Percentiles rank a stretch among this genome's conserved stretches.
Evolutionary conservation across 2,888 invertebrate genomes (phyloP).

Genomic region (Tetragonula carbonaria): DNA sequence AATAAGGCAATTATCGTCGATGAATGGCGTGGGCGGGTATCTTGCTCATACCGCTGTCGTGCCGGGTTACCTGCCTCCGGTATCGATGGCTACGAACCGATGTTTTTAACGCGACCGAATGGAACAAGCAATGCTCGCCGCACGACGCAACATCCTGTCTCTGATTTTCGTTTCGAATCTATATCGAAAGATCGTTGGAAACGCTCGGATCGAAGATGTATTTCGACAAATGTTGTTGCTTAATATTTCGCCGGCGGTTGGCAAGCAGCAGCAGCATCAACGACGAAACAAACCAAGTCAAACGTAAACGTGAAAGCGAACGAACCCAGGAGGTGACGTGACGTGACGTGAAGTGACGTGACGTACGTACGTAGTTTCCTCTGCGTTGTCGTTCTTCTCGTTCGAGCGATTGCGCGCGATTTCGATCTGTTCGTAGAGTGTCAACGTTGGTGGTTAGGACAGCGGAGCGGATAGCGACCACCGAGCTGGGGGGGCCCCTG

Average conservation of each 20-base stretch:
- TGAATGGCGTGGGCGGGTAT: constrained; percentile 76
- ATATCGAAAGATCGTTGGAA: not conserved
- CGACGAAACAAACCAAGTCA: constrained; percentile 20
- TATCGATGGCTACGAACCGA: constrained; percentile 72
- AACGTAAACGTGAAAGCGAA: constrained; percentile 20
- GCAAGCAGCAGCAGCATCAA: not conserved
- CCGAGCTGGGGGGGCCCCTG: not conserved
- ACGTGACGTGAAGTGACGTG: too few species aligned
- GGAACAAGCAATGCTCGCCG: constrained; percentile 34
- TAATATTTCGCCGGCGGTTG: constrained; percentile 18
- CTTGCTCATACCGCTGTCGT: constrained; percentile 74
- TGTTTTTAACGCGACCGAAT: constrained; percentile 56
- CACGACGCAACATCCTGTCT: not conserved
- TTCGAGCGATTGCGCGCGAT: not conserved
- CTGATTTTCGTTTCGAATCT: not conserved
- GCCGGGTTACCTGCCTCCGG: constrained; percentile 71
- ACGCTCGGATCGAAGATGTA: not conserved
- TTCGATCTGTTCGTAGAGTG: not conserved
- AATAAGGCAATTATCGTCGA: constrained; percentile 81
- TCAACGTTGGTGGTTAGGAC: not conserved
- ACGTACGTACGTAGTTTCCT: not conserved
- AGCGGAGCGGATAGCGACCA: not conserved
- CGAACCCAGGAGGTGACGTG: not conserved
- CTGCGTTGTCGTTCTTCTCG: too few species aligned
- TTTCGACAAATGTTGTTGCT: constrained; percentile 17